A percentile compares a stretch with the other conserved stretches of the same genome.
phyloP scores from a whole-genome alignment of 2,113 vertebrate genomes.

The Delphinus delphis region DNA sequence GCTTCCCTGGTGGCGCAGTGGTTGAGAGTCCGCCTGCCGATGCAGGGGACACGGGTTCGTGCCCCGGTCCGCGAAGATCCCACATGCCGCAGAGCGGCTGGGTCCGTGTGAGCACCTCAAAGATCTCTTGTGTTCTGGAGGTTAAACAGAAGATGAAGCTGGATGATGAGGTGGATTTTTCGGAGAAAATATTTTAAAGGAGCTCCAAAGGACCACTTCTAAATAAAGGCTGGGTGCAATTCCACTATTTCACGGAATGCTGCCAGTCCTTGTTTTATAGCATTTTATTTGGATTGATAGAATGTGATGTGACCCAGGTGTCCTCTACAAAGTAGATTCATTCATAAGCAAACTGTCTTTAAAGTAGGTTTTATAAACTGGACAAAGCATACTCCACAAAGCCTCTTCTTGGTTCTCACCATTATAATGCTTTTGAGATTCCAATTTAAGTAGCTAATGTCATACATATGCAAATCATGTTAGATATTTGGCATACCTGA shows the following conservation, averaged over 20 bases:
- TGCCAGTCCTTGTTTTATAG: neutral
- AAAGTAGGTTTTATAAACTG: neutral
- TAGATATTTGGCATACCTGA: constrained; percentile 25
- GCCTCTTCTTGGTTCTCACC: neutral
- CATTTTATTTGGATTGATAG: constrained; percentile 36
- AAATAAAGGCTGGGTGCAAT: neutral
- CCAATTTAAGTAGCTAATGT: constrained; percentile 13
- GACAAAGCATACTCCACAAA: neutral
- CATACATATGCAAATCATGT: neutral
- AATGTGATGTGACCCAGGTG: neutral
- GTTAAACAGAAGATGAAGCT: neutral
- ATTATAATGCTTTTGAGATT: neutral
- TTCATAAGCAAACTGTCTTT: neutral
- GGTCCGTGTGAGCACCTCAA: neutral
- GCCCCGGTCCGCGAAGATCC: no score
- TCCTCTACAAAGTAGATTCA: neutral
- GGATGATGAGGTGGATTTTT: neutral
- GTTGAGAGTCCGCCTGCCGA: no score
- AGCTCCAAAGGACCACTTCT: neutral
- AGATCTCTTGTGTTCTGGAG: neutral
- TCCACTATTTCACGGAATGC: neutral
- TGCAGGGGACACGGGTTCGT: no score
- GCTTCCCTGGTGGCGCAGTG: no score
- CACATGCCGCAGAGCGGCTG: no score
- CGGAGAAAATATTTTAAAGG: neutral